A percentile compares a stretch with the other conserved stretches of the same genome.
phyloP scores from a whole-genome alignment of 2,113 vertebrate genomes.

The Cyphomyrus plagiostoma region DNA sequence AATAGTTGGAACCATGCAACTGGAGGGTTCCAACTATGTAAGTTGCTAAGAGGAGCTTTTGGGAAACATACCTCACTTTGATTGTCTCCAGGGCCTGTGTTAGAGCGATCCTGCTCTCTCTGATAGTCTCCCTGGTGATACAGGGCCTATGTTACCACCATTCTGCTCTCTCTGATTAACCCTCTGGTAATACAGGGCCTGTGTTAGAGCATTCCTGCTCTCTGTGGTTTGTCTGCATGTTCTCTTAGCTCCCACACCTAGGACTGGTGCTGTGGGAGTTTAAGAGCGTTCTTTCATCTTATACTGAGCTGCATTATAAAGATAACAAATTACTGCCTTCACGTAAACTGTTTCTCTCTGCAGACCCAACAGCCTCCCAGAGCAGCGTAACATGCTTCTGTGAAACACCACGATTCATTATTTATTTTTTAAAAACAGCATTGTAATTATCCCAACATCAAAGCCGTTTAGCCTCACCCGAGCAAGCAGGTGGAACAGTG shows the following conservation, averaged over 20 bases:
- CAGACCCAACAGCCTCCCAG: not conserved
- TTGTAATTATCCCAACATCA: not conserved
- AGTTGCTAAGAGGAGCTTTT: not conserved
- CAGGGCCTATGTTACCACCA: not conserved
- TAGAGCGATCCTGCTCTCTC: not conserved
- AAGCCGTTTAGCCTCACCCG: not conserved
- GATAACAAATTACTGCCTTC: not conserved
- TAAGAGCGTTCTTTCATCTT: not conserved
- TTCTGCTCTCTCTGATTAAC: not conserved
- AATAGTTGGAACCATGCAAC: not conserved
- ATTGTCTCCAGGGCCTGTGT: not conserved
- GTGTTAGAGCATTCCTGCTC: not conserved
- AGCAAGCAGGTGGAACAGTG: not conserved
- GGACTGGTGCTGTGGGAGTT: not conserved
- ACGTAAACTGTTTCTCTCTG: not conserved
- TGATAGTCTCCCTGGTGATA: not conserved
- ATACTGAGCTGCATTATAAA: not conserved
- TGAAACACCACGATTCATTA: not conserved
- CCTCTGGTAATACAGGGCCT: not conserved
- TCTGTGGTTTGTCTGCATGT: not conserved
- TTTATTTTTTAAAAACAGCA: not conserved
- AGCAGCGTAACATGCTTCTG: not conserved
- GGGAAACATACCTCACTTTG: not conserved
- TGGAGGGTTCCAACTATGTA: not conserved
- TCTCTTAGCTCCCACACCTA: not conserved